Base-by-base conservation (phyloP, 2,797 vertebrate genomes). In the Caiman crocodilus region DNA sequence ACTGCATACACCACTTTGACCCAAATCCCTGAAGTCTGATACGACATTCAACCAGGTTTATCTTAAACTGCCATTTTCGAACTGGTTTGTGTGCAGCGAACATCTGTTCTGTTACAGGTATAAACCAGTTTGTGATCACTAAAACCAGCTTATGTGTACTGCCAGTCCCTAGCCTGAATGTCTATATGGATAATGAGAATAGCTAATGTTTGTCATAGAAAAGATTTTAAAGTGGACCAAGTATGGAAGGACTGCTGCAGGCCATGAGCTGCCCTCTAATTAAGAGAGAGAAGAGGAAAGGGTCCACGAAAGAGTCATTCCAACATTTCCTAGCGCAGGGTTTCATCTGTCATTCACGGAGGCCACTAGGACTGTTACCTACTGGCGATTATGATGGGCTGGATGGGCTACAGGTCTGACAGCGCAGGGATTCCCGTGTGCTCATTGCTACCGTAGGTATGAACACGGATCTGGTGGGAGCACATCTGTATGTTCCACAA, bases 161-260 rank as follows among this genome's bases (percentile, higher is more conserved):
- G 42, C 42, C 42, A 10, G 42, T 50, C 42, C 42, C 42, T 50
- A 50, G 42, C 42, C 42, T 2, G 5, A 85, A 28, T 82, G 14
- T 50, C 81, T 93, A 83, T 81, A 75, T 28, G 0, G 3, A 74
- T 57, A 77, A 16, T 42, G 85, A 76, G 30, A 76, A 35, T 74
- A 7, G 76, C 82, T 14, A n/a, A 61, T 26, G 14, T 85, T 82
- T 57, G 7, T 50, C 56, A 28, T 65, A 73, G 42, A 30, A 14
- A 80, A 80, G 76, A 14, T 58, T 78, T 95, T 78, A 73, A 86
- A 50, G 67, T 42, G 18, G 32, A 71, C 21, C 32, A 71, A 42
- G 32, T 71, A 32, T 71, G 30, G 20, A 69, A 35, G 30, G 20
- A 21, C 32, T 71, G 2, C 14, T 67, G 55, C 35, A 21, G 35